Conservation (phyloP, 2,113 vertebrate genomes). For the Campylomormyrus tamandua region DNA sequence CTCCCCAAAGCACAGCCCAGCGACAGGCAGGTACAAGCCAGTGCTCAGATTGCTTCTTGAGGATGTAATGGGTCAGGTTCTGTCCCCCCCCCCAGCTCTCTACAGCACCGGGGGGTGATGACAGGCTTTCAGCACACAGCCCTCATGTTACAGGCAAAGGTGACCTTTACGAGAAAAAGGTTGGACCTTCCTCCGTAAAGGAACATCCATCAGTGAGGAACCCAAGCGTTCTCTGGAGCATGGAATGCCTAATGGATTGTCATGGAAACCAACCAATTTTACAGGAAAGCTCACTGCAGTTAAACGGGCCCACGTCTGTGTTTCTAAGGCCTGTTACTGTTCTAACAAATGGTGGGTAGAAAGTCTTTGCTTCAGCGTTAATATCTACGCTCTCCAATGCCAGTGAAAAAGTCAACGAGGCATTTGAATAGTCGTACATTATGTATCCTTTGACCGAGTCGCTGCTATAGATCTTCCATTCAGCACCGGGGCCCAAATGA, state of each 20-base stretch:
- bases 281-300: background rate
- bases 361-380: background rate
- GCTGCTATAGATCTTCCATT: background rate
- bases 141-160: background rate
- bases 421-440: background rate
- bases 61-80: background rate
- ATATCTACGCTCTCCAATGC: background rate
- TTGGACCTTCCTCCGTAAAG: background rate
- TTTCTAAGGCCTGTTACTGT: background rate
- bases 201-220: background rate
- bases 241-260: background rate
- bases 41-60: background rate
- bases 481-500: constrained; percentile 22
- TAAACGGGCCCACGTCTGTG: background rate
- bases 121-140: background rate
- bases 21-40: background rate
- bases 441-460: background rate
- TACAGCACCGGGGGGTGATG: background rate
- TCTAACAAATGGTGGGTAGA: background rate
- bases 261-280: background rate
- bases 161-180: constrained; percentile 1
- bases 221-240: background rate
- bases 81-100: too few relatives aligned
- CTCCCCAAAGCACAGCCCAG: background rate
- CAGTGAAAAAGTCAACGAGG: constrained; percentile 5